Conservation (phyloP, 92 coral and sea anemone genomes). For the Blastomussa wellsi region DNA sequence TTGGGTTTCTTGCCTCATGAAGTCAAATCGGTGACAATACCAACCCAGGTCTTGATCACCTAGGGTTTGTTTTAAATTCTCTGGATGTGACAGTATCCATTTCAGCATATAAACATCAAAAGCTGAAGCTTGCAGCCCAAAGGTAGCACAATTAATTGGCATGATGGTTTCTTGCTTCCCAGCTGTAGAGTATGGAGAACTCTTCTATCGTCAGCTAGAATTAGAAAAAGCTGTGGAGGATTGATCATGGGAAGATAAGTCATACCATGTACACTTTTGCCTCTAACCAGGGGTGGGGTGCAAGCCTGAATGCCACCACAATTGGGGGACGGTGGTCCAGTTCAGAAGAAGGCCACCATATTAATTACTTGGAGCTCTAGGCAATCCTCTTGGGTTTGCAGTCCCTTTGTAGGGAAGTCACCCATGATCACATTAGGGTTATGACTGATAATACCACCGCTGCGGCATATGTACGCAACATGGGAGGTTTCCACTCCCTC, state of each 20-base stretch:
- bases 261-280: too few species aligned
- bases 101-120: constrained; percentile 16
- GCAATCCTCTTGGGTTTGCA: constrained; percentile 38
- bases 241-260: too few species aligned
- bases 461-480: constrained; percentile 44
- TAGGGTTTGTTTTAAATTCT: constrained; percentile 62
- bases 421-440: constrained; percentile 6
- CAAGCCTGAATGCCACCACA: too few species aligned
- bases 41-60: constrained; percentile 54
- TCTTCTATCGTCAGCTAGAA: too few species aligned
- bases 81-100: constrained; percentile 57
- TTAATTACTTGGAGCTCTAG: constrained; percentile 39
- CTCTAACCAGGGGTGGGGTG: too few species aligned
- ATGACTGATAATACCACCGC: too few species aligned
- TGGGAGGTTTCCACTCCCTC: constrained; percentile 60
- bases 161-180: constrained; percentile 53
- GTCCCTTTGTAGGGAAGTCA: constrained; percentile 23
- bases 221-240: too few species aligned
- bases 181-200: constrained; percentile 43
- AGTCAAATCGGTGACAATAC: constrained; percentile 63
- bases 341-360: constrained; percentile 41
- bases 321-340: constrained; percentile 60
- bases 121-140: constrained; percentile 17
- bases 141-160: constrained; percentile 55
- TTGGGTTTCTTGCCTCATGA: too few species aligned